Percentiles rank a stretch among this genome's conserved stretches.
These are phyloP conservation scores for Okamejei kenojei DNA, from an alignment of 2,797 vertebrate species.

Conservation along the genomic window DNA sequence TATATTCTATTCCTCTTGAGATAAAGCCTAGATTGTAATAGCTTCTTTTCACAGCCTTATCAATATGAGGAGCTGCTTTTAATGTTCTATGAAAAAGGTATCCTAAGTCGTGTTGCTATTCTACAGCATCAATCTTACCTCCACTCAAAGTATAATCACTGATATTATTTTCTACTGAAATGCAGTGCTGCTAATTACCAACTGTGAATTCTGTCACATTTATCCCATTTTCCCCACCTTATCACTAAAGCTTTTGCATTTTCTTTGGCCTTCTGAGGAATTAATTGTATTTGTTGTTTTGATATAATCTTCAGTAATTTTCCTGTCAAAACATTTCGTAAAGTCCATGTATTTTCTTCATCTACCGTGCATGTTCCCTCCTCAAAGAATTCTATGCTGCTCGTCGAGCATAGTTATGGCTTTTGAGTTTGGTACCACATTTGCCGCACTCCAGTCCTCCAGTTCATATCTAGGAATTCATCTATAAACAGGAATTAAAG, in stretches of 20 bases:
- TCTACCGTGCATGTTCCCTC: background rate
- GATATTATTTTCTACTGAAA: background rate
- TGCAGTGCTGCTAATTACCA: background rate
- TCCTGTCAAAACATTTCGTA: background rate
- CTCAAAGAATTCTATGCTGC: background rate
- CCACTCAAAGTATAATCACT: background rate
- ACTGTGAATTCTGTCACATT: background rate
- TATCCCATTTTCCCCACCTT: background rate
- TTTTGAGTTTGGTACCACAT: background rate
- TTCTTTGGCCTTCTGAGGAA: background rate
- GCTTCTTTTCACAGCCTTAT: background rate
- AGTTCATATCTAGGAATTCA: background rate
- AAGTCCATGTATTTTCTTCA: background rate
- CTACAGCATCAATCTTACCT: background rate
- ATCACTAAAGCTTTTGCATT: background rate
- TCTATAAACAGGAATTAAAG: background rate
- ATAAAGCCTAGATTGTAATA: background rate
- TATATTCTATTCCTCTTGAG: conserved; percentile 18
- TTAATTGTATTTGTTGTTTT: background rate
- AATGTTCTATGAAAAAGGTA: background rate
- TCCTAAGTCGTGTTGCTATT: background rate
- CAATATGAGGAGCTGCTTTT: background rate
- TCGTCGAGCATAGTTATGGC: background rate
- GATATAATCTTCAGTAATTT: background rate
- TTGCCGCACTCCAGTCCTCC: too few species aligned